These are phyloP conservation scores for Lepidocyrtinus sp. DNA, from an alignment of 2,888 invertebrate genomes.

Conservation along the genomic window DNA sequence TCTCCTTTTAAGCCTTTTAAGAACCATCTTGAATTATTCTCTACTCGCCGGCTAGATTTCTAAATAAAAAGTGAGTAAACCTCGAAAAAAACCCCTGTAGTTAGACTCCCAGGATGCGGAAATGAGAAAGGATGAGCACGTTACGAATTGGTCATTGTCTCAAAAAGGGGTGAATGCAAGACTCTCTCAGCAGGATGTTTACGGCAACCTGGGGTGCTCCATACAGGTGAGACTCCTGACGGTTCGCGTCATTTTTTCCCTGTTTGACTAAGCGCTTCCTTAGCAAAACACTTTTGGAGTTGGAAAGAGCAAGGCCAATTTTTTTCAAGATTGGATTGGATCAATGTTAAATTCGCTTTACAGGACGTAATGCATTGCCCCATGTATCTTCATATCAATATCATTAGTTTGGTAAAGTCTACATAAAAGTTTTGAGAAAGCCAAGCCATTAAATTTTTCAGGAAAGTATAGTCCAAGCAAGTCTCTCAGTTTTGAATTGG, in stretches of 20 bases:
- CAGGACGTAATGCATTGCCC: neutral
- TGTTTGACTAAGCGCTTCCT: neutral
- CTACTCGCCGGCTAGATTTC: neutral
- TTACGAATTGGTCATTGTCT: slow-evolving; percentile 69
- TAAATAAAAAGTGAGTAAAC: neutral
- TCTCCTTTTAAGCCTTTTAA: no score
- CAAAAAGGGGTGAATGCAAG: slow-evolving; percentile 67
- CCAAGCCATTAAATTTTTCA: neutral
- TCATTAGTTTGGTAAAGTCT: neutral
- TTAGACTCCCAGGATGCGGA: slow-evolving; percentile 68
- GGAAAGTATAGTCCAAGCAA: neutral
- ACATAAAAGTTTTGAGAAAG: slow-evolving; percentile 1
- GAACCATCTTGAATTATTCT: neutral
- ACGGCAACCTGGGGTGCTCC: slow-evolving; percentile 68
- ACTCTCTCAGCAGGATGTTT: slow-evolving; percentile 69
- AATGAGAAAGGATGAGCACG: slow-evolving; percentile 68
- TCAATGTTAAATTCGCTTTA: slow-evolving; percentile 1
- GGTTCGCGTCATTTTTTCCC: slow-evolving; percentile 59
- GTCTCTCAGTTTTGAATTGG: neutral
- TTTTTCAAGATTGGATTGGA: neutral
- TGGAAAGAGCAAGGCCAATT: slow-evolving; percentile 18
- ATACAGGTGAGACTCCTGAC: slow-evolving; percentile 69
- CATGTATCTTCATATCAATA: neutral
- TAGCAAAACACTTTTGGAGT: neutral
- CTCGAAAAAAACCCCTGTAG: slow-evolving; percentile 35